These are phyloP conservation scores for Pogonomyrmex californicus DNA, from an alignment of 1,140 invertebrate species.

Conservation along the genomic window DNA sequence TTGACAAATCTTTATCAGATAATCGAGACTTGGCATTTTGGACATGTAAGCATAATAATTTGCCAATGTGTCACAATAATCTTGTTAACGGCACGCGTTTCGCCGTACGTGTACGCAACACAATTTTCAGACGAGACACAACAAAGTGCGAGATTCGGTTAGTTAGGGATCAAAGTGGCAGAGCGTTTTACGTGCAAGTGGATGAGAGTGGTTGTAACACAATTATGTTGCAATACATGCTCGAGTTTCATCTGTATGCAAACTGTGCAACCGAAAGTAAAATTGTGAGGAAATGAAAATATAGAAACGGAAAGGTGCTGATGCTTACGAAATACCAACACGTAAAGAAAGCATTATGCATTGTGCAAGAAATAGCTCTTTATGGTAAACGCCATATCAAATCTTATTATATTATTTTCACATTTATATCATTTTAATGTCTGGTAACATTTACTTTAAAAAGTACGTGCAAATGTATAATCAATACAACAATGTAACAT, in stretches of 20 bases:
- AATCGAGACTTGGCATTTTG: background rate
- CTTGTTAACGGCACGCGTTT: background rate
- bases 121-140: background rate
- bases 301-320: background rate
- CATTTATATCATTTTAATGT: background rate
- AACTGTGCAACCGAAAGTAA: constrained; percentile 39
- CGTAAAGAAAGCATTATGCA: background rate
- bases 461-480: background rate
- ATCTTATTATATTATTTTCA: background rate
- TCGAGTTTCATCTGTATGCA: constrained; percentile 36
- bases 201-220: constrained; percentile 41
- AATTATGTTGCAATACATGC: constrained; percentile 44
- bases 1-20: background rate
- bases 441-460: background rate
- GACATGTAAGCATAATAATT: background rate
- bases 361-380: background rate
- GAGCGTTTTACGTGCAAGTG: background rate
- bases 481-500: too few species aligned
- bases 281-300: constrained; percentile 28
- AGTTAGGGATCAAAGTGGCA: constrained; percentile 11
- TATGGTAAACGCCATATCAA: background rate
- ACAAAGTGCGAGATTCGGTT: too few species aligned
- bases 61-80: background rate
- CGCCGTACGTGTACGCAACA: background rate
- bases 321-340: background rate